Evolutionary conservation across 2,797 vertebrate species (phyloP), one percentile per base, ranked within the genome.

Genomic region (Tinamus major): DNA sequence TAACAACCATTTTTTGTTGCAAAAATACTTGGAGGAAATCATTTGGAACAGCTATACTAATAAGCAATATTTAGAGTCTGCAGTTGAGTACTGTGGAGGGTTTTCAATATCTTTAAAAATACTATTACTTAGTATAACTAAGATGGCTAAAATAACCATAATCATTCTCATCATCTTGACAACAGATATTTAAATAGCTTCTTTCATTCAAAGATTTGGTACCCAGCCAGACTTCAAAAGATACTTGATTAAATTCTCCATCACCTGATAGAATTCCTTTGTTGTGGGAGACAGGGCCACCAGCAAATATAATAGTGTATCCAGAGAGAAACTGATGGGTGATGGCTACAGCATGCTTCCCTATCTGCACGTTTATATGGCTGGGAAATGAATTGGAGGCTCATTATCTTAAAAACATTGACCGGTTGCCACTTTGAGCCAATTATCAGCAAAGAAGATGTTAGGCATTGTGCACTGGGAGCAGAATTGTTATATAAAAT

Each of bases 391-490:
- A 77, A 87, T 61, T 56, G 62, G 88, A 79, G 89, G 51, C 90
- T 94, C 44, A 5, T 92, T 95, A 61, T 84, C 87, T 90, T 74
- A 68, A 56, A 74, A 61, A 16, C 2, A 1, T 10, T 89, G 80
- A 90, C 67, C 85, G 70, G 82, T 78, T 87, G 55, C 75, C 56
- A 27, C 84, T 85, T 74, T 8, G 39, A 77, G 79, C 74, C 88
- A 90, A 79, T 91, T 91, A 72, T 4, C 64, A 58, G 72, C n/a
- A 20, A 74, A 84, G 87, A 69, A 87, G 68, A 81, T 79, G 78
- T 79, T 93, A 94, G 72, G 85, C 79, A 69, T 26, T 7, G 48
- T 1, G 27, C 63, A 90, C 56, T 77, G 72, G 68, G 33, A 59
- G 7, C 33, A 92, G 48, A 75, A 91, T 85, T 27, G 33, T 64